Base-by-base conservation (phyloP, 2,113 vertebrate genomes). In the Candoia aspera region DNA sequence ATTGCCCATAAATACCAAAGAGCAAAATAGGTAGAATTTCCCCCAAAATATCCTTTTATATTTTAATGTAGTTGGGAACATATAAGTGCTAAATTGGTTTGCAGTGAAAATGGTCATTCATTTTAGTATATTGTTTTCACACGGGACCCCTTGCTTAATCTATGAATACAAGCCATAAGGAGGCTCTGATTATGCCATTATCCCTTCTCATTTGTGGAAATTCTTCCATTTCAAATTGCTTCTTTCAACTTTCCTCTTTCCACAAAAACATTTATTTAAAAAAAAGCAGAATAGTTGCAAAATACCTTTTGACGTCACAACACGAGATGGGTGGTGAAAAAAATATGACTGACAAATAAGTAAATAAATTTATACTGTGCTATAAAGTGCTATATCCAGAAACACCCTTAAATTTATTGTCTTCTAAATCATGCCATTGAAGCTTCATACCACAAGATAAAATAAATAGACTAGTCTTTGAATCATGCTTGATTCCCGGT, bases 121-220 rank as follows among this genome's bases (percentile, higher is more conserved):
- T 46, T 90, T 93, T 90, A 93, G 2, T 46, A 83, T 15, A 9
- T 37, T 46, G 94, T 93, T 94, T 84, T 88, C 2, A 21, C 1
- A 42, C 24, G 1, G 59, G 6, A 53, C 55, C 19, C 42, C 24
- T 68, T 64, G 57, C 46, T 37, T 62, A 62, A 91, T 58, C 42
- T 64, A 8, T 86, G n/a, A 33, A 53, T 68, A 33, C 21, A 42
- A 23, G 42, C 13, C 73, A 79, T n/a, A 64, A 68, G 21, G n/a
- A 64, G 53, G 23, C 58, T 86, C 62, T 3, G 17, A 19, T 42
- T 79, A 42, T 42, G 17, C 73, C 73, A 79, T 79, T 42, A 21
- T 79, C 19, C 17, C 8, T 79, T 79, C 73, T 79, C 73, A 21
- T 79, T 79, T 42, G 17, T 42, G 33, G 73, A 21, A 79, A 42